A percentile compares a stretch with the other conserved stretches of the same genome.
Conservation (phyloP, 2,888 invertebrate species). For the Dasypolia templi region DNA sequence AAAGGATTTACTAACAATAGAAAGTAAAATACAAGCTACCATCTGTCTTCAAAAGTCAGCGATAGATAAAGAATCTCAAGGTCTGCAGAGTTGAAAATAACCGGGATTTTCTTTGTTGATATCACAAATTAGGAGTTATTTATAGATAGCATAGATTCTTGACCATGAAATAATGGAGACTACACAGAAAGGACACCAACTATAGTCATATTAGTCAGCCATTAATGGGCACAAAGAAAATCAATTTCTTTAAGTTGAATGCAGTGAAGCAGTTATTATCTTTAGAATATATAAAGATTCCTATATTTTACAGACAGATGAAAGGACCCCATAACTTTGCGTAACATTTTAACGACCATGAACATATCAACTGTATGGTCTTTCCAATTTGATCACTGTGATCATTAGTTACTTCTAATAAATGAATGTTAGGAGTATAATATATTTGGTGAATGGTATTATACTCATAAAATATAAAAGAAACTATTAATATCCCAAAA, state of each 20-base stretch:
- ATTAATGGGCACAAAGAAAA: neutral
- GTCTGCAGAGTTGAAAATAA: constrained; percentile 55
- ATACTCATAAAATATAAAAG: neutral
- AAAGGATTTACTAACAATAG: constrained; percentile 73
- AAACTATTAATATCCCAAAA: constrained; percentile 7
- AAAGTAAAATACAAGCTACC: constrained; percentile 66
- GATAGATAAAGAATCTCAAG: constrained; percentile 65
- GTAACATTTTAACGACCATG: no score
- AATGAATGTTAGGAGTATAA: no score
- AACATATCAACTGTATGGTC: no score
- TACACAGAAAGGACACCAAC: neutral
- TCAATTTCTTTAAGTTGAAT: constrained; percentile 6
- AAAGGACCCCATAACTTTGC: neutral
- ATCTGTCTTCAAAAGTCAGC: constrained; percentile 71
- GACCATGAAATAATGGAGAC: constrained; percentile 26
- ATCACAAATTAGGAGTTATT: constrained; percentile 54
- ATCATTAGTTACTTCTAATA: neutral
- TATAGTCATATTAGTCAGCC: neutral
- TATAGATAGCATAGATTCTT: constrained; percentile 40
- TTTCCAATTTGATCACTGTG: neutral
- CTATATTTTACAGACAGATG: neutral
- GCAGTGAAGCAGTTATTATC: neutral
- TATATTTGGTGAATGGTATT: no score
- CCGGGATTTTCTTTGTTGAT: constrained; percentile 59
- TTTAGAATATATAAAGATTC: neutral